Conservation (phyloP, 2,797 vertebrate species). For the Darevskia mixta region DNA sequence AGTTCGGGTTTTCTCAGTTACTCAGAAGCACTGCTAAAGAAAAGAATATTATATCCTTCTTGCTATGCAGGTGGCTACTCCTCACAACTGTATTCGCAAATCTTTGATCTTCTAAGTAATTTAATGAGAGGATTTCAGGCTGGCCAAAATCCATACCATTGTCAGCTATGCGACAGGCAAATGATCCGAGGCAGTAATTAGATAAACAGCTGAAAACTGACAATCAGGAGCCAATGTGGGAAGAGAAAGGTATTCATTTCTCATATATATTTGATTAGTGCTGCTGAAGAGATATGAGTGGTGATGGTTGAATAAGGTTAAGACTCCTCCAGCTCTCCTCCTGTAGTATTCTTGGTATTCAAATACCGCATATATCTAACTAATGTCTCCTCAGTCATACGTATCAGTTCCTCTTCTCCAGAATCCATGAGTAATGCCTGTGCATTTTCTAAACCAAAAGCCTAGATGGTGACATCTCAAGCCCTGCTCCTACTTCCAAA, state of each 20-base stretch:
- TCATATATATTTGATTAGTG: conserved; percentile 18
- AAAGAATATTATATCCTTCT: not conserved
- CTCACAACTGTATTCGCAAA: conserved; percentile 8
- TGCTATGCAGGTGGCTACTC: not conserved
- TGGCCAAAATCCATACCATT: not conserved
- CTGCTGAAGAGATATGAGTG: not conserved
- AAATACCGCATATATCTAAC: not conserved
- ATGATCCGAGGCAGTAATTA: conserved; percentile 7
- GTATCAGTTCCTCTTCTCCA: too few relatives aligned
- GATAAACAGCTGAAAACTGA: conserved; percentile 6
- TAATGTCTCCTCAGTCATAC: not conserved
- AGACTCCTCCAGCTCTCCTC: conserved; percentile 1
- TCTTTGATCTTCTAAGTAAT: conserved; percentile 8
- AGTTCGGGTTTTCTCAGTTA: not conserved
- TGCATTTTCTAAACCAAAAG: not conserved
- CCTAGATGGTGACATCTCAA: too few relatives aligned
- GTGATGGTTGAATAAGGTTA: conserved; percentile 7
- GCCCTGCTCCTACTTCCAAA: not conserved
- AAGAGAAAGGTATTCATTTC: conserved; percentile 18
- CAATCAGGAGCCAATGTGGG: not conserved
- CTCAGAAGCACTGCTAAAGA: not conserved
- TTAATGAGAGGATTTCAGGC: not conserved
- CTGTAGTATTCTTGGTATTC: not conserved
- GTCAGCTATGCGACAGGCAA: not conserved
- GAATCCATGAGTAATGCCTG: not conserved